Conservation (phyloP, 2,888 invertebrate species). For the Aricia artaxerxes region DNA sequence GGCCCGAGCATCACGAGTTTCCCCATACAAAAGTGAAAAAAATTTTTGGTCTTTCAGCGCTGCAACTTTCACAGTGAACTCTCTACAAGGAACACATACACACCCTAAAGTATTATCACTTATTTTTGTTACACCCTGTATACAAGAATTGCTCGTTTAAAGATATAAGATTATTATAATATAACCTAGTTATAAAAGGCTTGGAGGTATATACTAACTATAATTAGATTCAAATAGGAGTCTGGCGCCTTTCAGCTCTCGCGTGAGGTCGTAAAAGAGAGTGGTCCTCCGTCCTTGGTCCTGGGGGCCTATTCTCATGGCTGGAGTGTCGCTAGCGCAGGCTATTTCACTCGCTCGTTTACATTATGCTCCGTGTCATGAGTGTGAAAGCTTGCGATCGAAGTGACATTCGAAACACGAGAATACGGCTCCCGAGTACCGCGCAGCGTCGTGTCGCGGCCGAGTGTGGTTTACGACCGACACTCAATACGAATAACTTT, state of each 20-base stretch:
- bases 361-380: too few relatives aligned
- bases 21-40: too few relatives aligned
- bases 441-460: neutral
- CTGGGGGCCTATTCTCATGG: neutral
- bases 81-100: too few relatives aligned
- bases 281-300: neutral
- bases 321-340: neutral
- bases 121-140: too few relatives aligned
- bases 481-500: neutral
- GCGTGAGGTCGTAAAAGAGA: neutral
- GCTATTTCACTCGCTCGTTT: neutral
- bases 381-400: neutral
- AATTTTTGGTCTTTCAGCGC: too few relatives aligned
- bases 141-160: too few relatives aligned
- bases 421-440: neutral
- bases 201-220: neutral
- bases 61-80: too few relatives aligned
- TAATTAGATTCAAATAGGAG: neutral
- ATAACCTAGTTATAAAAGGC: too few relatives aligned
- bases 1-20: too few relatives aligned
- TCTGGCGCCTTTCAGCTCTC: neutral
- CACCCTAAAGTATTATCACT: too few relatives aligned
- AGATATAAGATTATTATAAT: too few relatives aligned
- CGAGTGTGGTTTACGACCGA: slow-evolving; percentile 1
- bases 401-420: neutral